Percentiles rank a stretch among this genome's conserved stretches.
phyloP scores from a whole-genome alignment of 2,113 vertebrate species.

The Myanophis thanlyinensis region DNA sequence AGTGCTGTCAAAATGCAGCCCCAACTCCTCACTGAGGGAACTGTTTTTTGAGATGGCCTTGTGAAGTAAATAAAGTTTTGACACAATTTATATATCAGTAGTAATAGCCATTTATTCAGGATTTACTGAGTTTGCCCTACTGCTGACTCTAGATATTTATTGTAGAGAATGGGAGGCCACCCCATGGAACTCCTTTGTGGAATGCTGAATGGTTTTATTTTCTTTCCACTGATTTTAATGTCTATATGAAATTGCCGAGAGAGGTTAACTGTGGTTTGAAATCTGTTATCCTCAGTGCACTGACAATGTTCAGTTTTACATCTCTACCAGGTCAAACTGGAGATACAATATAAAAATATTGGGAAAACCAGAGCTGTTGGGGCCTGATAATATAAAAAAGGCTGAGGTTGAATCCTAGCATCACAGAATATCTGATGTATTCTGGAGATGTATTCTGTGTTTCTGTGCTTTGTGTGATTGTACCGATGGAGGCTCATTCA shows the following conservation, averaged over 20 bases:
- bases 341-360: background rate
- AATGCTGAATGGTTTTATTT: background rate
- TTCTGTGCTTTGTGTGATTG: no score
- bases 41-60: background rate
- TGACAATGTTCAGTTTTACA: background rate
- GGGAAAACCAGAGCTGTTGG: background rate
- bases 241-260: background rate
- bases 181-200: background rate
- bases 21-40: background rate
- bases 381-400: background rate
- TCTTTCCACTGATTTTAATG: background rate
- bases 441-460: no score
- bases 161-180: background rate
- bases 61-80: background rate
- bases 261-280: background rate
- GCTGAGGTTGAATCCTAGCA: background rate
- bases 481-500: no score
- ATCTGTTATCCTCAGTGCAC: background rate
- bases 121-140: background rate
- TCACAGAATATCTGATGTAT: no score
- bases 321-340: background rate
- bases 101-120: background rate
- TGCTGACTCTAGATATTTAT: background rate
- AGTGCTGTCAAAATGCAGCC: background rate
- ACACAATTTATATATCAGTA: background rate